phyloP scores from a whole-genome alignment of 2,888 invertebrate genomes.

The Ornithoptera alexandrae region DNA sequence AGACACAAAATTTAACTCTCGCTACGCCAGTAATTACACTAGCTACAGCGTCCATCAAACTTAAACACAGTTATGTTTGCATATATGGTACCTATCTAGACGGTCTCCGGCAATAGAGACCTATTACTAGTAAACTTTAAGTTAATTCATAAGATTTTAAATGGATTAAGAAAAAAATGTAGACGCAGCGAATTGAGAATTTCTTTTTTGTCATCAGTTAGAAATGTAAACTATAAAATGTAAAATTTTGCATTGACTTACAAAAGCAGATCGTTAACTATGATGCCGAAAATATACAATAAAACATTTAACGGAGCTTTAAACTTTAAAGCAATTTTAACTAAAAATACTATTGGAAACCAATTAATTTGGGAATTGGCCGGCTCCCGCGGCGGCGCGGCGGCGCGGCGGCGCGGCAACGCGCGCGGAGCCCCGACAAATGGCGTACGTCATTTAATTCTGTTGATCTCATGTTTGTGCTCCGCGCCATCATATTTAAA shows the following conservation, averaged over 20 bases:
- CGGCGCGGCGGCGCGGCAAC: constrained; percentile 42
- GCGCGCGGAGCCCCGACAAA: constrained; percentile 63
- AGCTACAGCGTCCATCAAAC: too few species aligned
- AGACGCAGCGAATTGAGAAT: too few species aligned
- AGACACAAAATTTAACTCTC: too few species aligned
- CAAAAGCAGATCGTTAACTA: background rate
- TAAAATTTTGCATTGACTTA: background rate
- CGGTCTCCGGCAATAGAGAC: too few species aligned
- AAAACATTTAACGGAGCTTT: constrained; percentile 22
- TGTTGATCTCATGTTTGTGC: constrained; percentile 76
- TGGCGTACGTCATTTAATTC: constrained; percentile 73
- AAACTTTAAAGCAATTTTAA: constrained; percentile 32
- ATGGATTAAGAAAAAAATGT: too few species aligned
- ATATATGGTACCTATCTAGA: too few species aligned
- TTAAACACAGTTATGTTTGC: too few species aligned
- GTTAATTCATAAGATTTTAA: too few species aligned
- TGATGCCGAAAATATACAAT: constrained; percentile 10
- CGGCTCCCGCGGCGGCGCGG: constrained; percentile 43
- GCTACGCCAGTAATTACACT: too few species aligned
- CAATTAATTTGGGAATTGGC: constrained; percentile 69
- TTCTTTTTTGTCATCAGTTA: background rate
- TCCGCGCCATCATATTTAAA: constrained; percentile 74
- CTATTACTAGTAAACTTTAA: too few species aligned
- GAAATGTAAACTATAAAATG: background rate
- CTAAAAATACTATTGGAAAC: constrained; percentile 69